Evolutionary conservation across 2,797 vertebrate genomes (phyloP).

Genomic region (Lepilemur septentrionalis): DNA sequence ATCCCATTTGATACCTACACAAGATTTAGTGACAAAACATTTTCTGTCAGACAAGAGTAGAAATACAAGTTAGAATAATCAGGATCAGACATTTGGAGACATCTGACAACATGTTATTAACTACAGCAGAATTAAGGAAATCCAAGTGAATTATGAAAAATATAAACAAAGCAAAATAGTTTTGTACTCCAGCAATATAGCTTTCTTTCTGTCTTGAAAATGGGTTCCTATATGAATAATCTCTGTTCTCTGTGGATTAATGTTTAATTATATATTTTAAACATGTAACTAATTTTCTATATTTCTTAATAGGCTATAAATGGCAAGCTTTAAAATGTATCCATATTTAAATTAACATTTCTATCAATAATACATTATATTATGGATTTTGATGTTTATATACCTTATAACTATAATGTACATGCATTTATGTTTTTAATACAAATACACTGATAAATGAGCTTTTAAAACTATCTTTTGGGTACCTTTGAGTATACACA

Average conservation of each 20-base stretch:
- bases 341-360: background rate
- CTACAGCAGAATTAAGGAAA: background rate
- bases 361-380: background rate
- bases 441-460: background rate
- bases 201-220: conserved; percentile 20
- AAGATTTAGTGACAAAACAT: background rate
- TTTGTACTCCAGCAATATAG: background rate
- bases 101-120: background rate
- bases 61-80: background rate
- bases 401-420: background rate
- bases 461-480: background rate
- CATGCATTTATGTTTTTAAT: background rate
- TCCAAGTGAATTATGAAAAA: background rate
- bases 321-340: background rate
- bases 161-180: background rate
- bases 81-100: background rate
- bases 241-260: background rate
- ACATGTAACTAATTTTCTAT: background rate
- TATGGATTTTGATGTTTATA: background rate
- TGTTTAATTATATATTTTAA: background rate
- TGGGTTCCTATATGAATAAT: background rate
- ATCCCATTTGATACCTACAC: background rate
- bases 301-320: background rate
- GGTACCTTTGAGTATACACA: background rate
- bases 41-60: background rate